Evolutionary conservation across 2,113 vertebrate species (phyloP), one percentile per base, ranked within the genome.

Genomic region (Panthera leo): DNA sequence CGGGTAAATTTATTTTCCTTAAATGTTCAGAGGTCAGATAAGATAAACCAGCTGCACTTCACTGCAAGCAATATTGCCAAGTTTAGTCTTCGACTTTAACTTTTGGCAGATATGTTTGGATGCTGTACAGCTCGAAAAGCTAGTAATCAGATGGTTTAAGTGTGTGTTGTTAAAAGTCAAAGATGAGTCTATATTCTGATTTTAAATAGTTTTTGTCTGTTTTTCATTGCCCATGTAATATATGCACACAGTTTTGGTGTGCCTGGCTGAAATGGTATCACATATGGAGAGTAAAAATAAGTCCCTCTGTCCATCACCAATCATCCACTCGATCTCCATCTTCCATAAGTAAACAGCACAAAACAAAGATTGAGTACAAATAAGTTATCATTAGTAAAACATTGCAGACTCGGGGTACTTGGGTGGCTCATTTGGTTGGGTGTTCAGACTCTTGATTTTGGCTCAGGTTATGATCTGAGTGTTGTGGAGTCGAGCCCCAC

Each of bases 21-120:
- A 71, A 73, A 70, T 93, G 55, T 45, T 90, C 71, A 79, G 87
- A 96, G 91, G 71, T 65, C 39, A 75, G 91, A 58, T 80, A 84
- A 97, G 55, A 76, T 42, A 65, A 82, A 53, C 15, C 63, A 95
- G 58, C 48, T 96, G 84, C 29, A 93, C 75, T 97, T 92, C 8
- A 16, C 5, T 70, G 27, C 58, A 67, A 61, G 27, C 53, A 58
- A 23, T 27, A 39, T 36, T 94, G 25, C 65, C 92, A 96, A 87
- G 39, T 76, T 82, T 51, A 79, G 93, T 25, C n/a, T 97, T 84
- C 29, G 80, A 42, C 2, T 87, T 89, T 82, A 83, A 51, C 34
- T 95, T n/a, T 76, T 95, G 82, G 25, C 48, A 93, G n/a, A 86
- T 70, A n/a, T 89, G 45, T 85, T 95, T 94, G 79, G 75, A 97